These are phyloP conservation scores for Fukomys damarensis DNA, from an alignment of 2,113 vertebrate genomes.

Conservation along the genomic window DNA sequence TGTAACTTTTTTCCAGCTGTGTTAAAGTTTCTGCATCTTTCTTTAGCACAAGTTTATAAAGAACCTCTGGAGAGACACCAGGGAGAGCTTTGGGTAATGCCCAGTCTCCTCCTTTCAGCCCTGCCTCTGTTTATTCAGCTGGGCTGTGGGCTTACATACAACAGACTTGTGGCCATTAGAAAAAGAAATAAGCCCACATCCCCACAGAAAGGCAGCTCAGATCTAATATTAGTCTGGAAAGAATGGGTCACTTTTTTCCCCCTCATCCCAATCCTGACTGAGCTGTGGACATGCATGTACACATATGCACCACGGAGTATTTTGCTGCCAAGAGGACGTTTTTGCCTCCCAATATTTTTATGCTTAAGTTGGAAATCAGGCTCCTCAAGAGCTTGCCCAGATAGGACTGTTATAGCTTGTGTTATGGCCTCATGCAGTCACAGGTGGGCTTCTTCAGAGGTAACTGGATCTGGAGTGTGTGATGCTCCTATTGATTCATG, in stretches of 20 bases:
- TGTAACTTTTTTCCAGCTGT: not conserved
- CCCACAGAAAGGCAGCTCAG: not conserved
- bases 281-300: too few relatives aligned
- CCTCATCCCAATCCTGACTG: not conserved
- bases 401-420: too few relatives aligned
- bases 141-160: not conserved
- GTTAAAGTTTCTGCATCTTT: not conserved
- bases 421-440: too few relatives aligned
- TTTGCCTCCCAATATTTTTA: not conserved
- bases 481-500: too few relatives aligned
- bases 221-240: constrained; percentile 5
- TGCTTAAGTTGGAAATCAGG: not conserved
- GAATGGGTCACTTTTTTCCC: not conserved
- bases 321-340: not conserved
- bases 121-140: constrained; percentile 5
- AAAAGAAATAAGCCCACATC: not conserved
- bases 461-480: too few relatives aligned
- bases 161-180: not conserved
- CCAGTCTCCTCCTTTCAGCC: not conserved
- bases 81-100: not conserved
- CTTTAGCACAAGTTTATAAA: constrained; percentile 47
- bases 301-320: rapidly evolving
- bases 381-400: not conserved
- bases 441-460: too few relatives aligned
- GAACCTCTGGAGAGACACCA: not conserved